These are phyloP conservation scores for Carollia perspicillata DNA, from an alignment of 2,113 vertebrate genomes.

Conservation along the genomic window DNA sequence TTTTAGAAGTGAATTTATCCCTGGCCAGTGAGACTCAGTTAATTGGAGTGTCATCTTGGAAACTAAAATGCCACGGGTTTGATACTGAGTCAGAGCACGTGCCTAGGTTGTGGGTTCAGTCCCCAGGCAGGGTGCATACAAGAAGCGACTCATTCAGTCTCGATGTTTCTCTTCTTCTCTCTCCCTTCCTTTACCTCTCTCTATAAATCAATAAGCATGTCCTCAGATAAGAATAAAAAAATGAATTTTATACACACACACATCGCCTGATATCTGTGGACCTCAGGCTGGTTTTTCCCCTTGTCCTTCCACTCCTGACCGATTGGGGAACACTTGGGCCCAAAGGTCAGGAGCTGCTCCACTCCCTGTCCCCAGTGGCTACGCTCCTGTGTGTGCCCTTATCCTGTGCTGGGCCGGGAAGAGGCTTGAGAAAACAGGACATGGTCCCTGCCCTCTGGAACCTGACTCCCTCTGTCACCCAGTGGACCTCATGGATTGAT, in stretches of 20 bases:
- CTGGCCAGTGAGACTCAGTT: too few relatives aligned
- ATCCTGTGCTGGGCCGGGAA: not conserved
- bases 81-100: too few relatives aligned
- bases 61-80: too few relatives aligned
- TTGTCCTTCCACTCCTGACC: not conserved
- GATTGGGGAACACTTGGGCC: not conserved
- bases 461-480: not conserved
- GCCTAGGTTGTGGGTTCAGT: too few relatives aligned
- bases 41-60: too few relatives aligned
- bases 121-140: too few relatives aligned
- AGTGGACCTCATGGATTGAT: not conserved
- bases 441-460: not conserved
- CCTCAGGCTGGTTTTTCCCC: not conserved
- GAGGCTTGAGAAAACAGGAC: not conserved
- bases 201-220: not conserved
- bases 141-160: too few relatives aligned
- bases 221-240: not conserved
- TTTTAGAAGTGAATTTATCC: not conserved
- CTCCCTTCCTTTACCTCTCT: not conserved
- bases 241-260: not conserved
- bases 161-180: not conserved
- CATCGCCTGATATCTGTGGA: not conserved
- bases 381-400: not conserved
- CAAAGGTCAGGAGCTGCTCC: not conserved
- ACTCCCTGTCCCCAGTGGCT: too few relatives aligned